These are phyloP conservation scores for Metridium senile DNA, from an alignment of 92 coral and sea anemone species.

Conservation along the genomic window DNA sequence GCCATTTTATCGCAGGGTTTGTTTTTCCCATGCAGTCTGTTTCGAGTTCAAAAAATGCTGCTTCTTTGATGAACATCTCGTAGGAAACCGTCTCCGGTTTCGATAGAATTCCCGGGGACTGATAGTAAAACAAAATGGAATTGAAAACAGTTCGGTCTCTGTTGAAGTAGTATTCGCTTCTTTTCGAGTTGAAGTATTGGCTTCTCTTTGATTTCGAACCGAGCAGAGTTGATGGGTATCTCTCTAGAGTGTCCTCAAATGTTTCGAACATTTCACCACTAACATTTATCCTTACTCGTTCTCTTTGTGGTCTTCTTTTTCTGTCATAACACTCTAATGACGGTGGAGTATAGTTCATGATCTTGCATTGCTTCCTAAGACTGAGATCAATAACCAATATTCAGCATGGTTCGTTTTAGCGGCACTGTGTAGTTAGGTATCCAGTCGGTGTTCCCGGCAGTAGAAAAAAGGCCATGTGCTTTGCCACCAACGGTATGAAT, in stretches of 20 bases:
- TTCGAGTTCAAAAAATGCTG: slow-evolving; percentile 77
- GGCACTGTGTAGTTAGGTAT: too few species aligned
- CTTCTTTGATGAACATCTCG: slow-evolving; percentile 74
- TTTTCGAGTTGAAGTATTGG: slow-evolving; percentile 60
- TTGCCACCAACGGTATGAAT: neutral
- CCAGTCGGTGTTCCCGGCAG: too few species aligned
- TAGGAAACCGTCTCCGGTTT: slow-evolving; percentile 83
- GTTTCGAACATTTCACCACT: slow-evolving; percentile 86
- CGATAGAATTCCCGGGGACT: slow-evolving; percentile 81
- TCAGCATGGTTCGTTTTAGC: neutral
- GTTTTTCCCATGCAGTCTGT: slow-evolving; percentile 28
- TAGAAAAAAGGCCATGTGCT: too few species aligned
- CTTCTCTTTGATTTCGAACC: slow-evolving; percentile 70
- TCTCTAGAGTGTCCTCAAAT: slow-evolving; percentile 74
- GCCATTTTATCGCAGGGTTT: slow-evolving; percentile 6
- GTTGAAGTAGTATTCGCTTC: slow-evolving; percentile 72
- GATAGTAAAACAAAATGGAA: slow-evolving; percentile 84
- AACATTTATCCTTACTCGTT: slow-evolving; percentile 70
- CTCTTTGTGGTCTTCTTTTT: slow-evolving; percentile 5
- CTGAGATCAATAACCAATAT: neutral
- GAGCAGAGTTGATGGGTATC: slow-evolving; percentile 75
- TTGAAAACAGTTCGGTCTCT: slow-evolving; percentile 77
- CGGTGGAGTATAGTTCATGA: slow-evolving; percentile 26
- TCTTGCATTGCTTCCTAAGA: slow-evolving; percentile 13
- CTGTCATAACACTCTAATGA: slow-evolving; percentile 6